These are phyloP conservation scores for Cataglyphis livida DNA, from an alignment of 2,888 invertebrate genomes.

Conservation along the genomic window DNA sequence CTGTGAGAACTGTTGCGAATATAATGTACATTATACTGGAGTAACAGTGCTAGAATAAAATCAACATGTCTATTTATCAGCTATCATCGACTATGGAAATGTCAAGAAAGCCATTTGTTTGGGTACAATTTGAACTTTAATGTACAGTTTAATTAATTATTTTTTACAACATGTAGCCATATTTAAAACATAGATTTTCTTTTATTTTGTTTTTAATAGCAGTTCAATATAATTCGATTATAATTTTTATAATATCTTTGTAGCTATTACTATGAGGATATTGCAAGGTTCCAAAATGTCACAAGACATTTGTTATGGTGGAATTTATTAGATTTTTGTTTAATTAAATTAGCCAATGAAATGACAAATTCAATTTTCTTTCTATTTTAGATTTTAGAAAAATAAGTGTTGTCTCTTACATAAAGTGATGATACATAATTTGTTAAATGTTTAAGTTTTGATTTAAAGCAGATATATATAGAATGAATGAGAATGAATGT, in stretches of 20 bases:
- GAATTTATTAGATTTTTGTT: slow-evolving; percentile 35
- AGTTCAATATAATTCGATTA: slow-evolving; percentile 16
- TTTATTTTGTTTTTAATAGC: slow-evolving; percentile 25
- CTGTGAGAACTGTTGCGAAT: slow-evolving; percentile 9
- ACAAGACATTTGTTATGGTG: background rate
- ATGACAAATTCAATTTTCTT: slow-evolving; percentile 13
- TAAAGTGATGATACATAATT: slow-evolving; percentile 4
- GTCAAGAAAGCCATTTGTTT: slow-evolving; percentile 10
- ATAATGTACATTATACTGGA: background rate
- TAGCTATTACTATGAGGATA: slow-evolving; percentile 7
- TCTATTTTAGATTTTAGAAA: slow-evolving; percentile 31
- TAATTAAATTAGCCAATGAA: slow-evolving; percentile 12
- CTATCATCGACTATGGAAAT: slow-evolving; percentile 24
- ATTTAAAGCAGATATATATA: slow-evolving; percentile 2
- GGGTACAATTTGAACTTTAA: slow-evolving; percentile 27
- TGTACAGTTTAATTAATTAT: slow-evolving; percentile 15
- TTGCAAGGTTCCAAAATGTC: background rate
- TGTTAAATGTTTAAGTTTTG: slow-evolving; percentile 32
- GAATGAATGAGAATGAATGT: background rate
- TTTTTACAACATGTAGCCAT: slow-evolving; percentile 22
- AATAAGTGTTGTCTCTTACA: slow-evolving; percentile 6
- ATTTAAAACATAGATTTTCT: slow-evolving; percentile 13
- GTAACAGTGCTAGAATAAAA: slow-evolving; percentile 27
- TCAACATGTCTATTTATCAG: slow-evolving; percentile 25
- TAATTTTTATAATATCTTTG: background rate